These are phyloP conservation scores for Chrysopa pallens DNA, from an alignment of 1,140 invertebrate genomes.

Conservation along the genomic window DNA sequence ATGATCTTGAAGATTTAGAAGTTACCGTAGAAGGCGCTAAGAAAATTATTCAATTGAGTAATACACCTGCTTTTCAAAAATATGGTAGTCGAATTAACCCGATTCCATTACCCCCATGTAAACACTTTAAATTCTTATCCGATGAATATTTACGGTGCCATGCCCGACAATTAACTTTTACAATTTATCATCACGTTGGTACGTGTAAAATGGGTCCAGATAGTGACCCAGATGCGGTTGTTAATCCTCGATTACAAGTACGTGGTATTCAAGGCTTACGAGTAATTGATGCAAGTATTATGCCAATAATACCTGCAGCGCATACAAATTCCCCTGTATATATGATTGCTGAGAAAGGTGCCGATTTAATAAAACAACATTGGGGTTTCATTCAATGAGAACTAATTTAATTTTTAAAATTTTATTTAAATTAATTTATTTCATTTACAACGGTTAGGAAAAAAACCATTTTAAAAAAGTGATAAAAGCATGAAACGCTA, in stretches of 20 bases:
- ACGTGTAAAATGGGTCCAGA: slow-evolving; percentile 41
- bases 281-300: slow-evolving; percentile 56
- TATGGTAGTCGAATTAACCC: slow-evolving; percentile 21
- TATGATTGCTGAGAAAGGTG: slow-evolving; percentile 56
- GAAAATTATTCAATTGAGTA: slow-evolving; percentile 24
- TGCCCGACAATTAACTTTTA: slow-evolving; percentile 20
- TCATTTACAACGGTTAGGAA: no score
- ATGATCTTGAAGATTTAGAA: slow-evolving; percentile 30
- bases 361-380: slow-evolving; percentile 42
- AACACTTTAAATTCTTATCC: slow-evolving; percentile 16
- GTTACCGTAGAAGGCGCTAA: slow-evolving; percentile 32
- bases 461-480: no score
- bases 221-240: slow-evolving; percentile 30
- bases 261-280: slow-evolving; percentile 31
- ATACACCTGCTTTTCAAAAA: slow-evolving; percentile 26
- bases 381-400: slow-evolving; percentile 11
- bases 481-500: no score
- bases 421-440: no score
- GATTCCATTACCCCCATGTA: slow-evolving; percentile 22
- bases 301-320: slow-evolving; percentile 47
- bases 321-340: slow-evolving; percentile 55
- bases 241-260: slow-evolving; percentile 28
- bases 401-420: no score
- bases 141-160: slow-evolving; percentile 34
- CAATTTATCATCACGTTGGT: slow-evolving; percentile 28